phyloP scores from a whole-genome alignment of 2,888 invertebrate genomes.

The Uloborus plumipes region DNA sequence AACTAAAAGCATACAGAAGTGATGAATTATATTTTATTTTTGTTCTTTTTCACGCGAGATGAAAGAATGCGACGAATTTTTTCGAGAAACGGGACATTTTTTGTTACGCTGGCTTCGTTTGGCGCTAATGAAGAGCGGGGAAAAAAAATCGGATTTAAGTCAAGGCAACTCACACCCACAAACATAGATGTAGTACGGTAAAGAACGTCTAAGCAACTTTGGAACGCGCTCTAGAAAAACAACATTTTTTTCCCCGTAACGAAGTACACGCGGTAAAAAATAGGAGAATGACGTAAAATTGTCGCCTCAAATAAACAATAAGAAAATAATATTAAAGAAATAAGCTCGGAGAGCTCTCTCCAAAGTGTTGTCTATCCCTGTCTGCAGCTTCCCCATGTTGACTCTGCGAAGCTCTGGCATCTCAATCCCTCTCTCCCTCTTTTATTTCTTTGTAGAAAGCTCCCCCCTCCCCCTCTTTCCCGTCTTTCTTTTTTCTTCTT shows the following conservation, averaged over 20 bases:
- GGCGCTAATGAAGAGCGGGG: background rate
- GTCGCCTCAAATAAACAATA: slow-evolving; percentile 17
- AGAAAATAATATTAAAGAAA: background rate
- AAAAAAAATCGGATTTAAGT: slow-evolving; percentile 26
- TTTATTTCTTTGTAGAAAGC: slow-evolving; percentile 2
- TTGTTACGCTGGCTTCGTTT: background rate
- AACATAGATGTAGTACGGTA: background rate
- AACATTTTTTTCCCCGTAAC: background rate
- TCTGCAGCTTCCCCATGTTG: slow-evolving; percentile 7
- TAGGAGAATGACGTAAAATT: slow-evolving; percentile 16
- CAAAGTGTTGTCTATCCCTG: background rate
- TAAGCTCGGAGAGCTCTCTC: background rate
- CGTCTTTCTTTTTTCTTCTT: background rate
- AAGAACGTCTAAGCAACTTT: slow-evolving; percentile 4
- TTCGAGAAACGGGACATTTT: background rate
- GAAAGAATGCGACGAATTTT: no score
- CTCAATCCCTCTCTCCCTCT: background rate
- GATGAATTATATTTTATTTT: no score
- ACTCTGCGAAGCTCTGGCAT: background rate
- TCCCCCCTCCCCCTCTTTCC: background rate
- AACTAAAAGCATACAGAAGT: no score
- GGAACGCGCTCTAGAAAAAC: slow-evolving; percentile 14
- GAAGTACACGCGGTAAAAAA: background rate
- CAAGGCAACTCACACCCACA: slow-evolving; percentile 20
- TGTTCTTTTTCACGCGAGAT: no score